These are phyloP conservation scores for Cheiracanthium punctorium DNA, from an alignment of 2,888 invertebrate genomes.

Conservation along the genomic window DNA sequence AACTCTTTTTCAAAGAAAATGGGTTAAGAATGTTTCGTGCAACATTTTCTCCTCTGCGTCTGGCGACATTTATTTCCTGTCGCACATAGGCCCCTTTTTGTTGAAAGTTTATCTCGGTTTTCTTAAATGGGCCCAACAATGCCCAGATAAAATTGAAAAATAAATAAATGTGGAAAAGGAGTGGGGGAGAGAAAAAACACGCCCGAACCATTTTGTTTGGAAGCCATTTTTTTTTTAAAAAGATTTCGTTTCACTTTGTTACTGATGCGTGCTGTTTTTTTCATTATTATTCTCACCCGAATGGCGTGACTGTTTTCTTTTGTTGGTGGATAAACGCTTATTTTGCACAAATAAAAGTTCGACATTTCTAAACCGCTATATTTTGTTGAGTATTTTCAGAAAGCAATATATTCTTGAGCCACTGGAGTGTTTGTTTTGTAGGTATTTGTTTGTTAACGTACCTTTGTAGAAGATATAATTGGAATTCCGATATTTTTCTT, in stretches of 20 bases:
- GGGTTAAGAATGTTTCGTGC: no score
- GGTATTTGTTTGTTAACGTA: no score
- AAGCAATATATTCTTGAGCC: conserved; percentile 53
- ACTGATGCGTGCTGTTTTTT: conserved; percentile 32
- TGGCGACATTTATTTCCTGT: no score
- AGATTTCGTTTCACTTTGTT: conserved; percentile 46
- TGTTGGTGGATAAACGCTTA: conserved; percentile 9
- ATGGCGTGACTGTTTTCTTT: conserved; percentile 35
- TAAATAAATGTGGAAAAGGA: no score
- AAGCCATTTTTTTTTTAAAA: conserved; percentile 28
- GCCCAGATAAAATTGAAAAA: neutral
- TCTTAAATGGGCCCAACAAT: no score
- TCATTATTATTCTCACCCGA: conserved; percentile 19
- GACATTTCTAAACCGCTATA: neutral
- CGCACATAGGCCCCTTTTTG: no score
- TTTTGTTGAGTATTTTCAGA: neutral
- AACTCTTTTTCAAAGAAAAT: no score
- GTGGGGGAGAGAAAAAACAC: no score
- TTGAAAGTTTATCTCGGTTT: neutral
- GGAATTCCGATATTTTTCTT: no score
- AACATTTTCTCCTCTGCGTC: no score
- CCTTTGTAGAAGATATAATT: no score
- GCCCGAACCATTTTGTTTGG: neutral
- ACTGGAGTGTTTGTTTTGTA: no score
- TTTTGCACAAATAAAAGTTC: neutral